phyloP scores from a whole-genome alignment of 1,140 invertebrate species.

The Trichonephila clavipes region DNA sequence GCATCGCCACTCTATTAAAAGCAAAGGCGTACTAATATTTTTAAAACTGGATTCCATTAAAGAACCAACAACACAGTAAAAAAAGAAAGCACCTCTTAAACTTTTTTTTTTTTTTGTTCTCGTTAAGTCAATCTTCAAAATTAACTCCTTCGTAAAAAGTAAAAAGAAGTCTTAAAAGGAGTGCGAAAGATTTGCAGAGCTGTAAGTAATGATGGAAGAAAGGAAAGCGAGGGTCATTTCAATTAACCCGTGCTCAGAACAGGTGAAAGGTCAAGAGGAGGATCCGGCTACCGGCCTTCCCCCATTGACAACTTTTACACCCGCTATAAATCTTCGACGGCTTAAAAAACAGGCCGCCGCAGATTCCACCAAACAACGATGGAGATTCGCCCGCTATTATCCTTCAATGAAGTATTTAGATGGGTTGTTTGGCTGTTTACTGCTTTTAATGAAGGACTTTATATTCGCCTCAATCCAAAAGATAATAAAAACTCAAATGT shows the following conservation, averaged over 20 bases:
- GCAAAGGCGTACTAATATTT: not conserved
- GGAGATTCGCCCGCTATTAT: not conserved
- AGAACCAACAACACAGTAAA: not conserved
- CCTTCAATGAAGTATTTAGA: not conserved
- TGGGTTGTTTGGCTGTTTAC: conserved; percentile 2
- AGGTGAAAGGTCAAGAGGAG: conserved; percentile 33
- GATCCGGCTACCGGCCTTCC: conserved; percentile 47
- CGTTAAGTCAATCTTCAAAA: not conserved
- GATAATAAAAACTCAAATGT: too few relatives aligned
- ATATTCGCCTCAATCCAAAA: too few relatives aligned
- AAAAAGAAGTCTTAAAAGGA: conserved; percentile 21
- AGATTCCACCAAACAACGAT: not conserved
- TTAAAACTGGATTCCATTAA: not conserved
- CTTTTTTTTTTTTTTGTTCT: not conserved
- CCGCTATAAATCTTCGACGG: conserved; percentile 51
- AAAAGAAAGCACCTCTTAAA: not conserved
- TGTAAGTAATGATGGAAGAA: not conserved
- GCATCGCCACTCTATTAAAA: not conserved
- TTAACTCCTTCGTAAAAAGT: not conserved
- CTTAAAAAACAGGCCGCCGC: conserved; percentile 14
- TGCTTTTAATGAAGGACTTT: not conserved
- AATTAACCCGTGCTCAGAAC: conserved; percentile 52
- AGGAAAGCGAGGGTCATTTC: conserved; percentile 41
- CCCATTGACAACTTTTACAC: conserved; percentile 51
- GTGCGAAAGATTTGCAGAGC: not conserved